phyloP scores from a whole-genome alignment of 2,888 invertebrate species.

The Oscheius sp. region DNA sequence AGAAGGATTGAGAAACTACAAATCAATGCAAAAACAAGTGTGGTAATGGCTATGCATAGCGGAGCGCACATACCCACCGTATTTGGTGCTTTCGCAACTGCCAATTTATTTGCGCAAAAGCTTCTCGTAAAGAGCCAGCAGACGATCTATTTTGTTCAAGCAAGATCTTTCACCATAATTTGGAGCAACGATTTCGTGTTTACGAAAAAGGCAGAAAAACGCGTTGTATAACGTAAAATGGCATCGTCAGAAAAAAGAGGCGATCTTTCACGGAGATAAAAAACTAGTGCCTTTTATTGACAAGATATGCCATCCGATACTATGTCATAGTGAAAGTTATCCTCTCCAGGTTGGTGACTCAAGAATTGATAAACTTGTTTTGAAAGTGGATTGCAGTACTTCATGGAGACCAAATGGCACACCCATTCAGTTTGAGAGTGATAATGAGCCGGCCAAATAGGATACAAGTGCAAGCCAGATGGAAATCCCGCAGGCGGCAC shows the following conservation, averaged over 20 bases:
- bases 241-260: not conserved
- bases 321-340: too few relatives aligned
- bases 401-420: constrained; percentile 1
- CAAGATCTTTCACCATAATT: too few relatives aligned
- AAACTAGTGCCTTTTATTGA: not conserved
- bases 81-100: constrained; percentile 10
- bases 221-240: too few relatives aligned
- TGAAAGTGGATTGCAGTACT: constrained; percentile 6
- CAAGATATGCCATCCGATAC: too few relatives aligned
- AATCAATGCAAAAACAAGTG: constrained; percentile 10
- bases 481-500: constrained; percentile 6
- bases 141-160: too few relatives aligned
- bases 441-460: not conserved
- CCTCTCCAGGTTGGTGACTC: too few relatives aligned
- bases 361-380: too few relatives aligned
- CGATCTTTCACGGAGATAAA: constrained; percentile 5
- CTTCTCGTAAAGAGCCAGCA: not conserved
- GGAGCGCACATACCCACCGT: constrained; percentile 30
- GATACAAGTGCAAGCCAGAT: not conserved
- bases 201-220: too few relatives aligned
- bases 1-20: constrained; percentile 4
- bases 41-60: constrained; percentile 23
- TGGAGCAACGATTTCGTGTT: too few relatives aligned
- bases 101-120: constrained; percentile 20
- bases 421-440: not conserved